These are phyloP conservation scores for Diadophis punctatus DNA, from an alignment of 2,113 vertebrate species.

Conservation along the genomic window DNA sequence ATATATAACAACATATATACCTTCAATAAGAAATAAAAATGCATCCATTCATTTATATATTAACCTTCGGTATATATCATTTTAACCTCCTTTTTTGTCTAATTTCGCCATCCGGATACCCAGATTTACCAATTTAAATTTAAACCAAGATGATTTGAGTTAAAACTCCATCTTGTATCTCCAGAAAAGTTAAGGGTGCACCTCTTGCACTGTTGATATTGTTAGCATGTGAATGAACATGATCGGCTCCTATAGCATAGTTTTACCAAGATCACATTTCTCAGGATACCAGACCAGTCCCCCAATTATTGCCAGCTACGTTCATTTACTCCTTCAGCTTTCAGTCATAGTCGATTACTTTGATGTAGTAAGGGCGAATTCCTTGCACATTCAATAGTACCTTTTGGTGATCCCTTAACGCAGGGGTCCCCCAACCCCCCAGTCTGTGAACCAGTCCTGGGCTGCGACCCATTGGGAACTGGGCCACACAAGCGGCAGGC, in stretches of 20 bases:
- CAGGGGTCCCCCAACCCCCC: too few relatives aligned
- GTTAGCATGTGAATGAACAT: background rate
- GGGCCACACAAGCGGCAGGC: rapidly evolving
- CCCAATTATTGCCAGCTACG: background rate
- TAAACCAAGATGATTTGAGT: background rate
- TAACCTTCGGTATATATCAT: too few relatives aligned
- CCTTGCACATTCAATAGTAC: background rate
- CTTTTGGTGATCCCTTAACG: background rate
- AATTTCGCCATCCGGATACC: too few relatives aligned
- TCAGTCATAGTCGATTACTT: background rate
- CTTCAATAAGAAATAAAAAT: too few relatives aligned
- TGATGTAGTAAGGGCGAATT: background rate
- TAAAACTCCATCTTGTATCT: background rate
- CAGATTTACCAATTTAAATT: too few relatives aligned
- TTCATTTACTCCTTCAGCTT: background rate
- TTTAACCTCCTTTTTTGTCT: too few relatives aligned
- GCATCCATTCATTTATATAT: too few relatives aligned
- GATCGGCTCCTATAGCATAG: background rate
- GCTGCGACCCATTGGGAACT: background rate
- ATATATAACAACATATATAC: too few relatives aligned
- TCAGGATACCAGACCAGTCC: background rate
- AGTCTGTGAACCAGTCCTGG: too few relatives aligned
- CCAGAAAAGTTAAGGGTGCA: background rate
- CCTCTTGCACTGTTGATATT: background rate
- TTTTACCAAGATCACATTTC: background rate